Evolutionary conservation across 2,797 vertebrate species (phyloP), one percentile per base, ranked within the genome.

Genomic region (Poecilia wingei): DNA sequence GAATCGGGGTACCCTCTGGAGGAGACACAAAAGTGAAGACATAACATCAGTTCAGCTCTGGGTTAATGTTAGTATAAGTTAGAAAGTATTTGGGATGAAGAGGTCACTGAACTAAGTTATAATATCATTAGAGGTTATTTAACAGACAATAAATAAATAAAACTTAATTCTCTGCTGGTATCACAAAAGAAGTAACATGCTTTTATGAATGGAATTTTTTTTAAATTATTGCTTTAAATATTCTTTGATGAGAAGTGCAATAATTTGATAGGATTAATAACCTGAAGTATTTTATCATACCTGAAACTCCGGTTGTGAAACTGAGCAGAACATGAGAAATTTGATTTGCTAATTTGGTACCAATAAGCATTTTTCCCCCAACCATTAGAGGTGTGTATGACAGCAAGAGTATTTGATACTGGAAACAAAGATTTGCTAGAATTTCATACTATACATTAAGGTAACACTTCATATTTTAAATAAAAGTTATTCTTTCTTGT

Each of bases 1-100:
- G 96, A 93, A 99, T 99, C 57, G 98, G 98, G 92, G 98, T 99
- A 97, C 96, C 96, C 97, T 97, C 98, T 99, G 98, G 96, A 95
- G 96, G 89, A 94, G 96, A 98, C 89, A 97, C 96, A 97, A 95
- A 97, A 96, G 97, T 78, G 96, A 93, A 92, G 94, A 95, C 96
- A 96, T 96, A 96, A 94, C 95, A 95, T 92, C 89, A 95, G 96
- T 97, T 95, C 93, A 94, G 90, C 92, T 93, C 85, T 90, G 75
- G 75, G 88, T 93, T 94, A 93, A 88, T 85, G 85, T 93, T 93
- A 94, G 85, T 89, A 90, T 75, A 87, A 84, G 88, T 93, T 93
- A 91, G 86, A 85, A 78, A 80, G 90, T 87, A 78, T 90, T 90
- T 89, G 84, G 83, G 73, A 89, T 90, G 81, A 74, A 85, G 76